These are phyloP conservation scores for Sphaeramia orbicularis DNA, from an alignment of 2,797 vertebrate genomes.

Conservation along the genomic window DNA sequence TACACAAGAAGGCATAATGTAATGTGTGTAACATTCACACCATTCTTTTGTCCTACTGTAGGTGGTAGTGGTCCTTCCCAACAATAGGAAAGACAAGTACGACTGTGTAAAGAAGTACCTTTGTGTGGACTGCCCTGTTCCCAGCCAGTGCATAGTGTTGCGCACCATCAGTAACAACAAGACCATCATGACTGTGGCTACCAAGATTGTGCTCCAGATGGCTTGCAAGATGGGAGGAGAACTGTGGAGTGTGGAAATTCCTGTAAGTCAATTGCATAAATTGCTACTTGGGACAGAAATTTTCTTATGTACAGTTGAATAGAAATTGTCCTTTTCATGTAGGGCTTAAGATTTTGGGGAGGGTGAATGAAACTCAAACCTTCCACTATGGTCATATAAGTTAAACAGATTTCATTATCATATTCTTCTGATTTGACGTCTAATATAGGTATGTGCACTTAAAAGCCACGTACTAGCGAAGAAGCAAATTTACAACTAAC, in stretches of 20 bases:
- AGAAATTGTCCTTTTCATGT: no score
- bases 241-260: slow-evolving; percentile 96
- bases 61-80: slow-evolving; percentile 93
- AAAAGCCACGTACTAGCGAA: no score
- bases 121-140: slow-evolving; percentile 92
- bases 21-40: no score
- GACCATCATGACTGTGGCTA: slow-evolving; percentile 89
- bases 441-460: no score
- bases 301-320: no score
- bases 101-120: slow-evolving; percentile 94
- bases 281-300: not conserved
- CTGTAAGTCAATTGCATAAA: slow-evolving; percentile 79
- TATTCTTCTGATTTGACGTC: no score
- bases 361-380: no score
- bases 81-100: slow-evolving; percentile 93
- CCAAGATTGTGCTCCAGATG: slow-evolving; percentile 96
- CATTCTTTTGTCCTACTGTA: slow-evolving; percentile 44
- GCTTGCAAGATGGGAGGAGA: slow-evolving; percentile 98
- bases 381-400: no score
- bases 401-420: no score
- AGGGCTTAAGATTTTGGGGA: no score
- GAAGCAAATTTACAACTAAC: no score
- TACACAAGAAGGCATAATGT: no score
- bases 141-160: slow-evolving; percentile 94
- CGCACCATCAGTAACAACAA: slow-evolving; percentile 90